Percentiles rank a stretch among this genome's conserved stretches.
Conservation (phyloP, 2,113 vertebrate species). For the Puntigrus tetrazona region DNA sequence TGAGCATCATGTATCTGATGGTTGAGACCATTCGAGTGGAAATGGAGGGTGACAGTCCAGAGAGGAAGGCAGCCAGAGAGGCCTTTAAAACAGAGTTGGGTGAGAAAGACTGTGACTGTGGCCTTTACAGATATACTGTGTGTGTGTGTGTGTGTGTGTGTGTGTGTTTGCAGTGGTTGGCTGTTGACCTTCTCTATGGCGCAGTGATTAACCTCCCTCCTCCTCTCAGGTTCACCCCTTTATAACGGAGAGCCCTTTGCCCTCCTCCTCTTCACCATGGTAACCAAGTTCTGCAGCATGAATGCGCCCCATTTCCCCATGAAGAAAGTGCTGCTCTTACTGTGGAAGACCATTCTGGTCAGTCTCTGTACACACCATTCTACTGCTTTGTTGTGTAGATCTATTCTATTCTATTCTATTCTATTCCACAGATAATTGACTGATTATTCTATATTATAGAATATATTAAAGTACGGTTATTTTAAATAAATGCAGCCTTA, state of each 20-base stretch:
- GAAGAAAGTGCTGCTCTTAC: conserved; percentile 95
- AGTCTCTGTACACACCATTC: conserved; percentile 54
- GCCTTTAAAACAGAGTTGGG: conserved; percentile 89
- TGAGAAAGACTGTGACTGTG: conserved; percentile 67
- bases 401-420: neutral
- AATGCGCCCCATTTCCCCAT: conserved; percentile 95
- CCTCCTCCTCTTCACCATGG: conserved; percentile 93
- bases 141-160: neutral
- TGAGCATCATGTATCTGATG: conserved; percentile 96
- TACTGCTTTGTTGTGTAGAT: neutral
- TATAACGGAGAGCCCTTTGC: conserved; percentile 90
- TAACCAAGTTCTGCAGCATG: conserved; percentile 98
- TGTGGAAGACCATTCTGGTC: conserved; percentile 96
- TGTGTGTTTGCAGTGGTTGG: neutral
- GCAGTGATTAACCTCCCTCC: conserved; percentile 24
- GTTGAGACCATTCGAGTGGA: conserved; percentile 90
- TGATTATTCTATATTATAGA: neutral
- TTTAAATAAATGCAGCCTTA: neutral
- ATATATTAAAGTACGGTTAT: neutral
- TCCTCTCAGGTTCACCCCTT: conserved; percentile 80
- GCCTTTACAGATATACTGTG: neutral
- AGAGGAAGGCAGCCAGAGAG: conserved; percentile 84
- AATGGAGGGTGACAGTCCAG: conserved; percentile 77
- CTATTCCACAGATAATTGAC: neutral
- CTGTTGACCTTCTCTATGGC: conserved; percentile 25